Conservation (phyloP, 2,113 vertebrate genomes). For the Arvicanthis niloticus region DNA sequence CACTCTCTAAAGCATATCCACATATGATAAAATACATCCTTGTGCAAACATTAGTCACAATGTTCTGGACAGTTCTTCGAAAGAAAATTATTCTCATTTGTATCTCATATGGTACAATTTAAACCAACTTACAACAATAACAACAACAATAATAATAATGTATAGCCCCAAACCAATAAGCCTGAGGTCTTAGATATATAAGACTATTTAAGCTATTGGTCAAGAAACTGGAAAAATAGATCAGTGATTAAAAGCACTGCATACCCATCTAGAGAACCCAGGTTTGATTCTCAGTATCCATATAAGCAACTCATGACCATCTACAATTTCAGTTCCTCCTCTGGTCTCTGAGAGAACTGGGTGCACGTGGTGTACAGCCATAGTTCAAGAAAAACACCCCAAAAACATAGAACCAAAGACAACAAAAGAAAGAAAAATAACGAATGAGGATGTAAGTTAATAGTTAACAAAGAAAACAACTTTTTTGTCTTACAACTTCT, state of each 20-base stretch:
- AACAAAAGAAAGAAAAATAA: neutral
- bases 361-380: neutral
- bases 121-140: neutral
- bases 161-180: neutral
- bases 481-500: neutral
- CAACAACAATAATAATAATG: neutral
- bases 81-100: neutral
- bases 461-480: neutral
- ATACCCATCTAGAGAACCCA: neutral
- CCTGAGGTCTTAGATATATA: neutral
- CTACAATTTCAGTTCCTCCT: neutral
- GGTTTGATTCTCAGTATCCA: neutral
- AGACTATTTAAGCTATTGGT: neutral
- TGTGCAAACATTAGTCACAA: neutral
- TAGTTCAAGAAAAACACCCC: neutral
- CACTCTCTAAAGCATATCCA: slow-evolving; percentile 16
- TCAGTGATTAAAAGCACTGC: neutral
- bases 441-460: neutral
- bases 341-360: neutral
- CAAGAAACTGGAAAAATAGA: neutral
- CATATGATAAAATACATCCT: neutral
- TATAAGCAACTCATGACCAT: neutral
- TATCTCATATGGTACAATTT: neutral
- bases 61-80: neutral
- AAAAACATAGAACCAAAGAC: neutral